Percentiles rank a stretch among this genome's conserved stretches.
These are phyloP conservation scores for Onychomys arenicola DNA, from an alignment of 2,797 vertebrate genomes.

Conservation along the genomic window DNA sequence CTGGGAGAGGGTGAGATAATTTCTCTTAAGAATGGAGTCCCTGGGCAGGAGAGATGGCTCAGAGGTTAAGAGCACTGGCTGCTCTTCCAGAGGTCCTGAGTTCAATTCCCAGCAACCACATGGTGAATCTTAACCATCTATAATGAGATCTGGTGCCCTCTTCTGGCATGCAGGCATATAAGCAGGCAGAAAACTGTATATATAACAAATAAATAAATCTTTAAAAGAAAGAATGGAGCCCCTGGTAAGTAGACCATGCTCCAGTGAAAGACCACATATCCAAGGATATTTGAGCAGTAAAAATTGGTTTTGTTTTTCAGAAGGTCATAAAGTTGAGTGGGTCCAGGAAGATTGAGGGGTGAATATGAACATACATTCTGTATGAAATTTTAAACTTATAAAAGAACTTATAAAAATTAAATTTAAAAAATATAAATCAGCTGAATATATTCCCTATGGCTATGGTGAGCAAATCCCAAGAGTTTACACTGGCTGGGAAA, in stretches of 20 bases:
- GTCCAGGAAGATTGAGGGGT: not conserved
- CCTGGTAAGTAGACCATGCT: not conserved
- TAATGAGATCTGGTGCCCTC: too few relatives aligned
- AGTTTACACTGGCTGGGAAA: not conserved
- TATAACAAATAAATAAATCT: too few relatives aligned
- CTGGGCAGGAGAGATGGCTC: too few relatives aligned
- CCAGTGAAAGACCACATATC: not conserved
- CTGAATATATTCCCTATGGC: slow-evolving; percentile 35
- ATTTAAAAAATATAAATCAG: slow-evolving; percentile 37
- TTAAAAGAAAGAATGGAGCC: not conserved
- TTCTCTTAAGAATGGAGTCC: not conserved
- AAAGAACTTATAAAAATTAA: not conserved
- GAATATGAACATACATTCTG: not conserved
- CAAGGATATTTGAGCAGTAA: not conserved
- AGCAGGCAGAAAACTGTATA: too few relatives aligned
- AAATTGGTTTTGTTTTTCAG: not conserved
- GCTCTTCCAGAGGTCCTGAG: too few relatives aligned
- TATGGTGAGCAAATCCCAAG: slow-evolving; percentile 5
- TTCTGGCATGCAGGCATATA: too few relatives aligned
- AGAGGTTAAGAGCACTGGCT: too few relatives aligned
- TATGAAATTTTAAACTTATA: not conserved
- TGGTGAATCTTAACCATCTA: too few relatives aligned
- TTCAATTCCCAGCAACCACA: too few relatives aligned
- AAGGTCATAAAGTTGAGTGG: not conserved
- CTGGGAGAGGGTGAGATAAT: not conserved